Conservation (phyloP, 1,140 invertebrate species). For the Brachionus rubens region DNA sequence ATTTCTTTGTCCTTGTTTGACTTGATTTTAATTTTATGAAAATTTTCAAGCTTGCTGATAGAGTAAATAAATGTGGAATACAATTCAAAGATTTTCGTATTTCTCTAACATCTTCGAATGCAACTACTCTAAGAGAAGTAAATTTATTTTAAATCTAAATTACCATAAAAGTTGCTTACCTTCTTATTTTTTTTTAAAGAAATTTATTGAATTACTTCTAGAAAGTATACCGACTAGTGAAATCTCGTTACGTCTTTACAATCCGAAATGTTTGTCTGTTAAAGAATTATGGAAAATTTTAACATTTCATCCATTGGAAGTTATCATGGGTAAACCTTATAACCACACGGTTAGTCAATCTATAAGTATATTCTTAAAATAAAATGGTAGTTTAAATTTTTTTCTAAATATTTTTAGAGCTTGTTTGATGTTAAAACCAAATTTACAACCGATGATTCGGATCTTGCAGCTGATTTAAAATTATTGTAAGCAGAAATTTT, state of each 20-base stretch:
- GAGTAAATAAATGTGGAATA: constrained; percentile 37
- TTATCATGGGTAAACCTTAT: constrained; percentile 41
- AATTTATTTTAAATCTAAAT: background rate
- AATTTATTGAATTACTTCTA: constrained; percentile 37
- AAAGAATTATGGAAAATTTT: constrained; percentile 45
- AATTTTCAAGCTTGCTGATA: background rate
- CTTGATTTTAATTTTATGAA: background rate
- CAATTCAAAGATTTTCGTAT: constrained; percentile 44
- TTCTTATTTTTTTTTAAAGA: background rate
- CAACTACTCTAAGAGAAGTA: constrained; percentile 33
- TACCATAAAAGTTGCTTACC: background rate
- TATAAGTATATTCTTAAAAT: background rate
- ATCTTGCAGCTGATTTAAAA: background rate
- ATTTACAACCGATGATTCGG: constrained; percentile 5
- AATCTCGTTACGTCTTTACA: constrained; percentile 10
- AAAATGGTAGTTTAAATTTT: background rate
- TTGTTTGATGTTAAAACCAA: constrained; percentile 46
- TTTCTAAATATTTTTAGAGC: background rate
- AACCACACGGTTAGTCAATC: background rate
- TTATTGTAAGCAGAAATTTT: too few species aligned
- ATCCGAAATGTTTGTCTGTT: constrained; percentile 23
- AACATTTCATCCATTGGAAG: constrained; percentile 35
- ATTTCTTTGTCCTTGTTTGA: background rate
- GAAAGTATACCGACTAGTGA: constrained; percentile 36
- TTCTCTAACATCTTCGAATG: constrained; percentile 30